phyloP scores from a whole-genome alignment of 2,888 invertebrate genomes.

The Rhynchonema sp. region DNA sequence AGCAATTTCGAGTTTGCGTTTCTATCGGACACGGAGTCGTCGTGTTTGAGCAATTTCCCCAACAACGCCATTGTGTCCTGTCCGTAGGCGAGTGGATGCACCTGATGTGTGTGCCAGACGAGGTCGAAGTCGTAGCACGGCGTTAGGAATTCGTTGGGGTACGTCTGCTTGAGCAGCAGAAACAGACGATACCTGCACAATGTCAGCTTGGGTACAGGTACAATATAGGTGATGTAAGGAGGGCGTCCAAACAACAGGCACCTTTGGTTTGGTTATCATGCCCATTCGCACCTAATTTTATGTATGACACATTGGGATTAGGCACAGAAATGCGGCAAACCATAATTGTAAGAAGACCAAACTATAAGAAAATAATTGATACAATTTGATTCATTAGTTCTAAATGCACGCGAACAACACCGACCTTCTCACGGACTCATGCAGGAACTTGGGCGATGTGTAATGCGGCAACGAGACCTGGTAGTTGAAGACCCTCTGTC shows the following conservation, averaged over 20 bases:
- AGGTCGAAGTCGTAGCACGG: conserved; percentile 37
- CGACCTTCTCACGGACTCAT: conserved; percentile 27
- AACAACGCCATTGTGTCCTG: conserved; percentile 10
- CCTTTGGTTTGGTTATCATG: no score
- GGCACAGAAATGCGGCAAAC: no score
- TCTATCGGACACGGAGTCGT: conserved; percentile 34
- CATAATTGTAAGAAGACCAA: not conserved
- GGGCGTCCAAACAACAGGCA: no score
- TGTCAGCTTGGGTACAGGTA: not conserved
- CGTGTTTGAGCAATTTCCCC: conserved; percentile 31
- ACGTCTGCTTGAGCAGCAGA: conserved; percentile 31
- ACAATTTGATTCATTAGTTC: conserved; percentile 7
- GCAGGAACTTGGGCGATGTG: conserved; percentile 31
- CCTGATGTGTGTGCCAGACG: conserved; percentile 36
- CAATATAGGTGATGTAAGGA: not conserved
- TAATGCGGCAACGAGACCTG: conserved; percentile 36
- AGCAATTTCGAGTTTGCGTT: conserved; percentile 30
- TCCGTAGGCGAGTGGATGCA: conserved; percentile 21
- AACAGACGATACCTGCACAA: conserved; percentile 28
- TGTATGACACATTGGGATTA: no score
- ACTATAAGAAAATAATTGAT: not conserved
- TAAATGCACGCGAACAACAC: not conserved
- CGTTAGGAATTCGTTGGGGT: conserved; percentile 32
- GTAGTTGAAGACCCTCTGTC: conserved; percentile 35
- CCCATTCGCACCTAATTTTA: no score